Conservation (phyloP, 2,888 invertebrate species). For the Trichopoda pennipes region DNA sequence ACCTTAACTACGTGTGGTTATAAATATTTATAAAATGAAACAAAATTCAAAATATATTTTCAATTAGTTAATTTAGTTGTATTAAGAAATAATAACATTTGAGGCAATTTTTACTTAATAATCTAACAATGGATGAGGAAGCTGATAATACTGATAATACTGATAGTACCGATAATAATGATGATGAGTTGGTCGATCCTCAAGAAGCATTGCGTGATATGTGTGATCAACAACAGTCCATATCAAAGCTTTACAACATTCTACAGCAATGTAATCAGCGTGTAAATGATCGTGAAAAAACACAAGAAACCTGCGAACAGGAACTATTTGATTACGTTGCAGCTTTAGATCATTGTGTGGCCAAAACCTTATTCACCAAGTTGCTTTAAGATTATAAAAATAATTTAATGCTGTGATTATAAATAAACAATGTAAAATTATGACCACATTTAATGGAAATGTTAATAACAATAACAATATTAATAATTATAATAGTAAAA, state of each 20-base stretch:
- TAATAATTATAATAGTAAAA: not conserved
- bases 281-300: slow-evolving; percentile 88
- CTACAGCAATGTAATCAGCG: slow-evolving; percentile 89
- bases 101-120: not conserved
- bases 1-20: no score
- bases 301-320: slow-evolving; percentile 92
- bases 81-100: not conserved
- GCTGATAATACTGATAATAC: no score
- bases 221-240: slow-evolving; percentile 10
- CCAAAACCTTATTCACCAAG: slow-evolving; percentile 85
- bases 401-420: not conserved
- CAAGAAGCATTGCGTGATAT: slow-evolving; percentile 7
- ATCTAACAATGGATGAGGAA: not conserved
- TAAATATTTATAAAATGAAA: no score
- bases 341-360: slow-evolving; percentile 93
- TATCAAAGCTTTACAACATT: not conserved
- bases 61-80: no score
- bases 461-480: not conserved
- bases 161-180: not conserved
- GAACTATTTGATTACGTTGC: slow-evolving; percentile 94
- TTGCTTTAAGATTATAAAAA: slow-evolving; percentile 20
- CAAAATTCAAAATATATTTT: no score
- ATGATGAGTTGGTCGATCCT: slow-evolving; percentile 8
- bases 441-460: not conserved
- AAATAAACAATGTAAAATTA: no score